These are phyloP conservation scores for Candoia aspera DNA, from an alignment of 2,113 vertebrate species.

Conservation along the genomic window DNA sequence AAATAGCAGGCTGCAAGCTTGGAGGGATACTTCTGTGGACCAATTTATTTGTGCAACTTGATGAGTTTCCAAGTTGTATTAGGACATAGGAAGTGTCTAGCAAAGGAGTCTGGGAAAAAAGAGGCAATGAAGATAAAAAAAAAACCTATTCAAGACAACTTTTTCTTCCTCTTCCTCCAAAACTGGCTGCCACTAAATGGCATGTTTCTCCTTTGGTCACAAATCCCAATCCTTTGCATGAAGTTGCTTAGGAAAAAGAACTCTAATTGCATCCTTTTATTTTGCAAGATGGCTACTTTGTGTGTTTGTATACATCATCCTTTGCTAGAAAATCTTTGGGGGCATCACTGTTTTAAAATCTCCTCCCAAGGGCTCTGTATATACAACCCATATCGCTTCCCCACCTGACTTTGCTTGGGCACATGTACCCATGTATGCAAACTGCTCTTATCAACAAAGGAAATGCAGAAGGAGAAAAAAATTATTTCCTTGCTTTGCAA, in stretches of 20 bases:
- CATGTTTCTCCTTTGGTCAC: constrained; percentile 19
- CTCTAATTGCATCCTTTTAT: background rate
- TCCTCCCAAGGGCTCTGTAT: constrained; percentile 17
- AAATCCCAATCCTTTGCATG: constrained; percentile 39
- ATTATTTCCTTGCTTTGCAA: constrained; percentile 55
- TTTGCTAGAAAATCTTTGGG: constrained; percentile 53
- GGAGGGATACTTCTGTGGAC: constrained; percentile 40
- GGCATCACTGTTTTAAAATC: constrained; percentile 52
- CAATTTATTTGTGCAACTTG: constrained; percentile 55
- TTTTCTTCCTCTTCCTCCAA: background rate
- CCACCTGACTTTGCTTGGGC: background rate
- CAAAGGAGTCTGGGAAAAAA: background rate
- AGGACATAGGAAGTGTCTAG: background rate
- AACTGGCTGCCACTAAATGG: constrained; percentile 63
- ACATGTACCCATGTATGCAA: background rate
- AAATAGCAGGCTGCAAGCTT: constrained; percentile 13
- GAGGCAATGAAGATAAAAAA: background rate
- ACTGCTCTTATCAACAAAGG: constrained; percentile 7
- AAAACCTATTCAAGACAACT: background rate
- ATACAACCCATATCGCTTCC: background rate
- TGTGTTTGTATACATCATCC: background rate
- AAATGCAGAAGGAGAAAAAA: constrained; percentile 11
- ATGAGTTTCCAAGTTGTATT: constrained; percentile 55
- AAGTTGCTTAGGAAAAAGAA: constrained; percentile 34
- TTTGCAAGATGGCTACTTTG: background rate